Percentiles rank a stretch among this genome's conserved stretches.
These are phyloP conservation scores for Parnassius glacialis DNA, from an alignment of 2,888 invertebrate genomes.

Conservation along the genomic window DNA sequence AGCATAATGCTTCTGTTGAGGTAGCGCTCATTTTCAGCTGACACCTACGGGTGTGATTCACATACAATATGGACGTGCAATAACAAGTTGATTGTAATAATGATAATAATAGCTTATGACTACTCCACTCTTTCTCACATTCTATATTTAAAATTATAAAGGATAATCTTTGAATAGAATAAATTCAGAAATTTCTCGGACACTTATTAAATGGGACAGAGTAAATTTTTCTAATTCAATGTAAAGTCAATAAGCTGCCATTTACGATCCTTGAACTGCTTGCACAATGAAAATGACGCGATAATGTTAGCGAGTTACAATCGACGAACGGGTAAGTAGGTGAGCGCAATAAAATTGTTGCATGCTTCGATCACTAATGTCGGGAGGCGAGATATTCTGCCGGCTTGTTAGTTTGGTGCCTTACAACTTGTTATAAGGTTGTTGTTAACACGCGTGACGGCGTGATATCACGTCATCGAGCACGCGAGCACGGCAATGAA, in stretches of 20 bases:
- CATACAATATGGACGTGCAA: too few relatives aligned
- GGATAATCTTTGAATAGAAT: too few relatives aligned
- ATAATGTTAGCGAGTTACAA: conserved; percentile 28
- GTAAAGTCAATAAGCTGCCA: conserved; percentile 1
- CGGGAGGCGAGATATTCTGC: conserved; percentile 46
- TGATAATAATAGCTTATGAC: too few relatives aligned
- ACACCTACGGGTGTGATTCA: too few relatives aligned
- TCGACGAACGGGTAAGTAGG: conserved; percentile 29
- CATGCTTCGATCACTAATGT: conserved; percentile 48
- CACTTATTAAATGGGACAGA: too few relatives aligned
- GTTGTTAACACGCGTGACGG: conserved; percentile 73
- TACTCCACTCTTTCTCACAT: too few relatives aligned
- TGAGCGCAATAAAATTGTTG: conserved; percentile 48
- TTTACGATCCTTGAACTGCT: conserved; percentile 6
- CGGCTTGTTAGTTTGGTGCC: conserved; percentile 66
- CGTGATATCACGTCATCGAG: conserved; percentile 67
- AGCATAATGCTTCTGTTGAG: too few relatives aligned
- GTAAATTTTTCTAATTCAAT: not conserved
- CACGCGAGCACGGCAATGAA: conserved; percentile 66
- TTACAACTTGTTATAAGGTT: conserved; percentile 69
- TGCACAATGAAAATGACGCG: conserved; percentile 25
- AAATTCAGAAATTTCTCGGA: too few relatives aligned
- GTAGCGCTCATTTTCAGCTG: too few relatives aligned
- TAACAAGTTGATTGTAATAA: too few relatives aligned
- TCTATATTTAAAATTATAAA: too few relatives aligned